These are phyloP conservation scores for Liposcelis brunnea DNA, from an alignment of 2,888 invertebrate genomes.

Conservation along the genomic window DNA sequence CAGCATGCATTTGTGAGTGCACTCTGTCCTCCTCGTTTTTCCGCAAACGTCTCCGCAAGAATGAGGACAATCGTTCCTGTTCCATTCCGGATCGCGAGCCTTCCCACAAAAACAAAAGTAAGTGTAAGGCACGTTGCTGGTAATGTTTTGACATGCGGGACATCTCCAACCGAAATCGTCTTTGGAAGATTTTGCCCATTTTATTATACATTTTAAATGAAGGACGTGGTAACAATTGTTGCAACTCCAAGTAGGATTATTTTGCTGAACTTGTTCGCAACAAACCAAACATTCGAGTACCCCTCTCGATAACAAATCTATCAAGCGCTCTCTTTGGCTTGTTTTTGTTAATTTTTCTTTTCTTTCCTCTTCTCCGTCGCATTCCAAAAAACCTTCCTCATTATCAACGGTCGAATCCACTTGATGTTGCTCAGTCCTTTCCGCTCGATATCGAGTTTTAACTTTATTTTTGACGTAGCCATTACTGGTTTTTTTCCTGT, in stretches of 20 bases:
- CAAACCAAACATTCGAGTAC: conserved; percentile 88
- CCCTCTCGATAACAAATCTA: conserved; percentile 64
- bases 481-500: too few relatives aligned
- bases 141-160: conserved; percentile 84
- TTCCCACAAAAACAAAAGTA: conserved; percentile 89
- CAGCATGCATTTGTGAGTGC: conserved; percentile 28
- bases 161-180: conserved; percentile 77
- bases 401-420: too few relatives aligned
- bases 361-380: neutral
- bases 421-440: too few relatives aligned
- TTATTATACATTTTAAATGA: conserved; percentile 75
- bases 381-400: neutral
- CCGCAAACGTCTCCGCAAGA: conserved; percentile 80
- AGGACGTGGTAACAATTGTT: conserved; percentile 80
- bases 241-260: conserved; percentile 81
- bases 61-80: conserved; percentile 66
- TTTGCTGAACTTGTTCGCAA: conserved; percentile 67
- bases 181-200: conserved; percentile 79
- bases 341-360: neutral
- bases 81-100: conserved; percentile 51
- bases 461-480: too few relatives aligned
- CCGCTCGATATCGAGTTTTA: too few relatives aligned
- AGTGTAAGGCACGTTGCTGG: conserved; percentile 50
- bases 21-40: conserved; percentile 22
- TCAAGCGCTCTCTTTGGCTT: conserved; percentile 58